A percentile compares a stretch with the other conserved stretches of the same genome.
Conservation (phyloP, 2,888 invertebrate genomes). For the Tiliacea citrago region DNA sequence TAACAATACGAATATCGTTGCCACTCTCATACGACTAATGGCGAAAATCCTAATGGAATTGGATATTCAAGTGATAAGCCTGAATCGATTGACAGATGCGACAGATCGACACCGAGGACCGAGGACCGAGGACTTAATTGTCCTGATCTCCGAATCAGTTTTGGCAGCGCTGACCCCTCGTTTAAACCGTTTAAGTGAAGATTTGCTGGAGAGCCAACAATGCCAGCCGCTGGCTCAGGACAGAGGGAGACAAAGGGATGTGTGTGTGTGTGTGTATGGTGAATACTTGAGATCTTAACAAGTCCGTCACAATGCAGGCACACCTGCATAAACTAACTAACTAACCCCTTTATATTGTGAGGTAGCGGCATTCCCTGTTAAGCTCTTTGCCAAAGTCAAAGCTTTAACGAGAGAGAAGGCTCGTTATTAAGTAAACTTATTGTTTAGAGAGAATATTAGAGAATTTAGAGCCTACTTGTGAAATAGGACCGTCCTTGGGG, state of each 20-base stretch:
- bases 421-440: slow-evolving; percentile 35
- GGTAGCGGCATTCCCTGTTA: slow-evolving; percentile 12
- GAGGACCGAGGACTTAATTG: slow-evolving; percentile 31
- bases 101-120: too few species aligned
- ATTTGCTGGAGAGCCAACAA: slow-evolving; percentile 37
- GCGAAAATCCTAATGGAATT: slow-evolving; percentile 42
- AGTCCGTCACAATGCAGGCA: slow-evolving; percentile 42
- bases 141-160: slow-evolving; percentile 35
- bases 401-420: slow-evolving; percentile 8
- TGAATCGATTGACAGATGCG: slow-evolving; percentile 43
- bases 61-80: slow-evolving; percentile 51
- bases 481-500: slow-evolving; percentile 35
- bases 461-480: slow-evolving; percentile 46
- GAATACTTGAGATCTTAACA: slow-evolving; percentile 18
- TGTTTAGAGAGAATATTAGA: slow-evolving; percentile 35
- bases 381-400: slow-evolving; percentile 31
- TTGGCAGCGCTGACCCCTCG: slow-evolving; percentile 29
- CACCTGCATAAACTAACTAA: slow-evolving; percentile 51
- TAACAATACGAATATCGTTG: slow-evolving; percentile 17
- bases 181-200: slow-evolving; percentile 46
- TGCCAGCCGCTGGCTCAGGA: slow-evolving; percentile 9
- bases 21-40: slow-evolving; percentile 43
- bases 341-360: slow-evolving; percentile 10
- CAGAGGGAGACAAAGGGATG: slow-evolving; percentile 42
- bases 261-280: slow-evolving; percentile 14